phyloP scores from a whole-genome alignment of 2,113 vertebrate genomes.

The Scolopax mira region DNA sequence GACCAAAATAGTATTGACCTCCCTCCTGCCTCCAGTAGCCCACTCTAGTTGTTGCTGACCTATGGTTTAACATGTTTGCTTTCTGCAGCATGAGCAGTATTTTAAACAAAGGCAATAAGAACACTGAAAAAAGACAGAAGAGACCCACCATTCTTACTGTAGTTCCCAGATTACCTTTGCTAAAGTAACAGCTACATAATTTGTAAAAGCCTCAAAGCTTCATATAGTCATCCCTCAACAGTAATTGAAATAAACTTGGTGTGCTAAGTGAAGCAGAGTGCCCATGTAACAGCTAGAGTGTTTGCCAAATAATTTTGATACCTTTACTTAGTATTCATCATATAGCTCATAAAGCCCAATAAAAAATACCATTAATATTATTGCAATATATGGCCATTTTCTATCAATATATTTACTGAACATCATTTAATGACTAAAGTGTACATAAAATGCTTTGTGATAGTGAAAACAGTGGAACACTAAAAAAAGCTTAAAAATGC shows the following conservation, averaged over 20 bases:
- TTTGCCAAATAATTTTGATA: background rate
- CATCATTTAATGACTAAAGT: background rate
- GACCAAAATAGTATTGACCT: background rate
- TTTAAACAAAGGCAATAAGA: background rate
- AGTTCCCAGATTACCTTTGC: background rate
- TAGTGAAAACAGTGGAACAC: background rate
- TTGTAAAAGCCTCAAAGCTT: background rate
- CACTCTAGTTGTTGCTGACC: background rate
- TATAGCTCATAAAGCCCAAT: background rate
- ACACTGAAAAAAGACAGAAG: background rate
- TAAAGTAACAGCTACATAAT: background rate
- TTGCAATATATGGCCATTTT: background rate
- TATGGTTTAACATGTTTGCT: background rate
- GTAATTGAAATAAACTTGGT: background rate
- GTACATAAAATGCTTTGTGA: background rate
- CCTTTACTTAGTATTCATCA: background rate
- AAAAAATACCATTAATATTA: background rate
- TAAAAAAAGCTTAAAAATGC: background rate
- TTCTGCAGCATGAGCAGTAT: background rate
- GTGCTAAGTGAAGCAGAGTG: background rate
- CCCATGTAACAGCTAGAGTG: background rate
- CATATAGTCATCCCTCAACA: background rate
- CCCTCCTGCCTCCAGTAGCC: fast-evolving
- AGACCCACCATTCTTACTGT: background rate
- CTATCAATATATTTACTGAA: background rate